Evolutionary conservation across 2,113 vertebrate species (phyloP), one percentile per base, ranked within the genome.

Genomic region (Malaclemys terrapin): DNA sequence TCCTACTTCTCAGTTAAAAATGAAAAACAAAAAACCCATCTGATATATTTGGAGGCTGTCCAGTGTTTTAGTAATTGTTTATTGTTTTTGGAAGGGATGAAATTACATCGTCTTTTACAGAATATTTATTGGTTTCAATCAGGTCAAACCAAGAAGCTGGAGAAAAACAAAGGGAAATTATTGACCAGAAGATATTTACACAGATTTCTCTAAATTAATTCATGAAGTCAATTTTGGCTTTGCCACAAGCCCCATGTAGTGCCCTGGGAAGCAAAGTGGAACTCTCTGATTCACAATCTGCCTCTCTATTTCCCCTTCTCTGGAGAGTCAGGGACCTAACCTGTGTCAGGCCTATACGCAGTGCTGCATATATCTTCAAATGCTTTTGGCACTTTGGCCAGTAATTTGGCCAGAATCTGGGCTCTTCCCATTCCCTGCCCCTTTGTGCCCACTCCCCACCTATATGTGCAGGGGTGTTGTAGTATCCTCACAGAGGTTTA

Each of bases 41-140:
- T 92, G 91, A 86, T 24, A 85, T 56, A 8, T 14, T 53, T 92
- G 75, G 79, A 91, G 81, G 5, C 88, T 93, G 80, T 47, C 38
- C 91, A 91, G 75, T 3, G 56, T 80, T 87, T 47, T 91, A 88
- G 59, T 49, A 96, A 38, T 56, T 93, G 79, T 93, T 93, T 94
- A 86, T 93, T 97, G 89, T n/a, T 89, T 86, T 92, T 88, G 59
- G 53, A 87, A 92, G 3, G 47, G 14, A 75, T 53, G 78, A 72
- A 87, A 2, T 4, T 35, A 31, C 22, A 31, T 42, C 88, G 95
- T 81, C 84, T 95, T 89, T 93, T 94, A 59, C 47, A 87, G 13
- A 5, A 38, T 78, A 91, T 87, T 88, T 91, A 83, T 75, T 80
- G 38, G 31, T 93, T 97, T 72, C 4, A 94, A 86, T 57, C 29